Conservation (phyloP, 2,888 invertebrate genomes). For the Elegia similella region DNA sequence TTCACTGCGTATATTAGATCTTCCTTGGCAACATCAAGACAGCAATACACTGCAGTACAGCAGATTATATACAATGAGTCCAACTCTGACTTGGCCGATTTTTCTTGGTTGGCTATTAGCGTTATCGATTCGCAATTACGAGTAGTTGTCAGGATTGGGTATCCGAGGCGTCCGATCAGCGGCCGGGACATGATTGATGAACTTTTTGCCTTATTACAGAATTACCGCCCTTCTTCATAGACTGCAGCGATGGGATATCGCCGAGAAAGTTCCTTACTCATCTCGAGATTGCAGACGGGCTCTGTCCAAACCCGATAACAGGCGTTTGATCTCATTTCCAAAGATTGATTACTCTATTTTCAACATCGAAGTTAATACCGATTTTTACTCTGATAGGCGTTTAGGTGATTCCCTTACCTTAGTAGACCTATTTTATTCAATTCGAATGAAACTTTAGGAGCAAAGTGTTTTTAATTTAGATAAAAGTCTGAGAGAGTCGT, state of each 20-base stretch:
- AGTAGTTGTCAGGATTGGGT: slow-evolving; percentile 58
- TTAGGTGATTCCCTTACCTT: neutral
- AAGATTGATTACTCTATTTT: slow-evolving; percentile 28
- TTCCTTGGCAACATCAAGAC: too few species aligned
- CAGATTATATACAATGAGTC: too few species aligned
- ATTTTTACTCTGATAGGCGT: neutral
- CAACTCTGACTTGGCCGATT: slow-evolving; percentile 57
- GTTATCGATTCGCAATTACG: slow-evolving; percentile 61
- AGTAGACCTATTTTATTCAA: neutral
- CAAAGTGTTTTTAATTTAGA: neutral
- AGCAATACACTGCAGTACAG: too few species aligned
- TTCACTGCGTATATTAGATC: too few species aligned
- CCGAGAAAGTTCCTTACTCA: slow-evolving; percentile 11
- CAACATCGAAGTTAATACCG: neutral
- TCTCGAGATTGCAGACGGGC: slow-evolving; percentile 33
- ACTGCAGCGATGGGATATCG: slow-evolving; percentile 9
- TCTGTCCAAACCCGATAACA: slow-evolving; percentile 58
- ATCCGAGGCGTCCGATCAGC: slow-evolving; percentile 35
- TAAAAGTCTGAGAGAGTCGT: neutral
- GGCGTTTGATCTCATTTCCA: slow-evolving; percentile 37
- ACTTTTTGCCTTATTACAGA: slow-evolving; percentile 56
- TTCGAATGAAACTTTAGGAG: neutral
- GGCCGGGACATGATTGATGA: slow-evolving; percentile 71
- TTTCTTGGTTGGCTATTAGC: slow-evolving; percentile 44
- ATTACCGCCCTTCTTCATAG: slow-evolving; percentile 28